Evolutionary conservation across 1,140 invertebrate species (phyloP).

Genomic region (Tetramorium simillimum): DNA sequence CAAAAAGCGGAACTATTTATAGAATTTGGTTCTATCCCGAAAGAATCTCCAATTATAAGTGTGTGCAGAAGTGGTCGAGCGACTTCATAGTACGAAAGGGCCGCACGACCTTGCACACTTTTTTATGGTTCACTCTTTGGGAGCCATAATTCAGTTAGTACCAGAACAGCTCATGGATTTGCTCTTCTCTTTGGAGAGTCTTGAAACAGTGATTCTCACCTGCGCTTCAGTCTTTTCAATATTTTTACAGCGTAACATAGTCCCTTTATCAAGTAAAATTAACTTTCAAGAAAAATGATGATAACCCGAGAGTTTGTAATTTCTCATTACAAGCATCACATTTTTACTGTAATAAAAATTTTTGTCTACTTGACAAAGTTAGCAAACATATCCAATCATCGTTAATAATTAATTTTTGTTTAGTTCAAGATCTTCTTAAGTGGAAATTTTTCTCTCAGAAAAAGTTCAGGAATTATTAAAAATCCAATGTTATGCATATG

Average conservation of each 20-base stretch:
- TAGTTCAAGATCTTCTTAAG: not conserved
- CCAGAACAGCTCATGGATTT: conserved; percentile 47
- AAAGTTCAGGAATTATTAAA: not conserved
- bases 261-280: not conserved
- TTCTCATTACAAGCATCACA: not conserved
- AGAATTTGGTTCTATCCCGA: conserved; percentile 44
- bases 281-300: too few relatives aligned
- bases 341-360: not conserved
- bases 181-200: conserved; percentile 59
- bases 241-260: not conserved
- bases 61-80: conserved; percentile 36
- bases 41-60: conserved; percentile 61
- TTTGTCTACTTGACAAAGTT: not conserved
- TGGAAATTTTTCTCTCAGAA: not conserved
- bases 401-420: not conserved
- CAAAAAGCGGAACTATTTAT: conserved; percentile 39
- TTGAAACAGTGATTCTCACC: conserved; percentile 74
- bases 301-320: not conserved
- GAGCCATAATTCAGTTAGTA: conserved; percentile 75
- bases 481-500: not conserved
- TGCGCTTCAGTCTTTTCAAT: not conserved
- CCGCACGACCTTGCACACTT: conserved; percentile 75
- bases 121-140: conserved; percentile 73
- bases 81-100: conserved; percentile 59
- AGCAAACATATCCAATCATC: too few relatives aligned